Base-by-base conservation (phyloP, 2,797 vertebrate species). In the Poecilia gillii region DNA sequence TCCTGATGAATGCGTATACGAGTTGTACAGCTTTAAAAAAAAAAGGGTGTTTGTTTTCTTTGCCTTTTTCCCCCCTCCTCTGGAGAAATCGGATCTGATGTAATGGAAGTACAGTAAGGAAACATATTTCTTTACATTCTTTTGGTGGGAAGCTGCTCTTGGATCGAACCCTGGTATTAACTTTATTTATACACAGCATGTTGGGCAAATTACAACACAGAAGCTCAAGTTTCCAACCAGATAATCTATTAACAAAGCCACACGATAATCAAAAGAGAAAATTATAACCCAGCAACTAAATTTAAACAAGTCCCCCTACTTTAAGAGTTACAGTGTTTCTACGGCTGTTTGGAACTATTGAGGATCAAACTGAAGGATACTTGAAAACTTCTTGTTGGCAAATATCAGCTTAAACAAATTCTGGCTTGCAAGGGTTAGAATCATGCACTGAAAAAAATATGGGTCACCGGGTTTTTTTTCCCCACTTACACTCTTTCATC, bases 401-500 rank as follows among this genome's bases (percentile, higher is more conserved):
- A 70, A 70, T n/a, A 25, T 70, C 39, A n/a, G 2, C 4, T 43
- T n/a, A 71, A 71, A 45, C 23, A n/a, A 71, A 28, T 28, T 45
- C 14, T 25, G 46, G n/a, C 68, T 14, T 14, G 5, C 64, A 23
- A 41, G 36, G 39, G 8, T 39, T 39, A 39, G 41, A 71, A 45
- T 71, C 25, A n/a, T 45, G 41, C 25, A n/a, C 12, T 79, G 23
- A 79, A 78, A 75, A 79, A 78, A 75, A 85, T 76, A 31, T 33
- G 31, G 80, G 77, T 92, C 75, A 83, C 41, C 46, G 76, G 75
- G 80, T 96, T 96, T 28, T 96, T 41, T 43, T 25, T 31, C 2
- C 25, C 4, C 66, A 98, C 98, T 98, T 95, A 99, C 98, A 99
- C 88, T 99, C 94, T 91, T 95, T 95, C 94, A 95, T 95, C 94